Evolutionary conservation across 2,888 invertebrate genomes (phyloP).

Genomic region (Phalera bucephala): DNA sequence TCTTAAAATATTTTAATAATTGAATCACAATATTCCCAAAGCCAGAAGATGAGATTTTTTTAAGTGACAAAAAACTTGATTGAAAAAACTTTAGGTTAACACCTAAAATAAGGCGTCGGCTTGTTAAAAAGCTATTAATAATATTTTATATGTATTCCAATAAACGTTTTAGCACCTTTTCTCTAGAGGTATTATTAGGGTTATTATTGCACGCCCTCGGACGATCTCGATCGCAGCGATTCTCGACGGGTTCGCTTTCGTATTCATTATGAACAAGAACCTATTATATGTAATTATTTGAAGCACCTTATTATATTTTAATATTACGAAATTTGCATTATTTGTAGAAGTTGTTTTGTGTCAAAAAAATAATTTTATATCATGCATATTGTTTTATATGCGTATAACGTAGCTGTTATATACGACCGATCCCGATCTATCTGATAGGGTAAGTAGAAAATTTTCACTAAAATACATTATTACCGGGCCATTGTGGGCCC

Average conservation of each 20-base stretch:
- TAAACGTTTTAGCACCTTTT: slow-evolving; percentile 82
- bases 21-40: slow-evolving; percentile 37
- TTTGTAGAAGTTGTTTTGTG: no score
- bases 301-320: neutral
- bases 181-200: slow-evolving; percentile 76
- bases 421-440: no score
- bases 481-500: no score
- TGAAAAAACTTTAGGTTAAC: slow-evolving; percentile 58
- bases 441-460: no score
- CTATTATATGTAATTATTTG: slow-evolving; percentile 18
- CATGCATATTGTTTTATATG: no score
- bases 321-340: neutral
- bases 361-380: no score
- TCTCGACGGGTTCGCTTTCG: slow-evolving; percentile 43
- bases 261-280: slow-evolving; percentile 33
- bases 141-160: slow-evolving; percentile 76
- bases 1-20: slow-evolving; percentile 38
- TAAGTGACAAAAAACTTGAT: slow-evolving; percentile 26
- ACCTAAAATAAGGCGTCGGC: slow-evolving; percentile 64
- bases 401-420: no score
- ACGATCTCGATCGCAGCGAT: slow-evolving; percentile 42
- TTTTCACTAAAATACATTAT: no score
- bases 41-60: slow-evolving; percentile 23
- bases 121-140: slow-evolving; percentile 82
- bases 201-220: slow-evolving; percentile 61